Base-by-base conservation (phyloP, 2,797 vertebrate species). In the Myotis daubentonii region DNA sequence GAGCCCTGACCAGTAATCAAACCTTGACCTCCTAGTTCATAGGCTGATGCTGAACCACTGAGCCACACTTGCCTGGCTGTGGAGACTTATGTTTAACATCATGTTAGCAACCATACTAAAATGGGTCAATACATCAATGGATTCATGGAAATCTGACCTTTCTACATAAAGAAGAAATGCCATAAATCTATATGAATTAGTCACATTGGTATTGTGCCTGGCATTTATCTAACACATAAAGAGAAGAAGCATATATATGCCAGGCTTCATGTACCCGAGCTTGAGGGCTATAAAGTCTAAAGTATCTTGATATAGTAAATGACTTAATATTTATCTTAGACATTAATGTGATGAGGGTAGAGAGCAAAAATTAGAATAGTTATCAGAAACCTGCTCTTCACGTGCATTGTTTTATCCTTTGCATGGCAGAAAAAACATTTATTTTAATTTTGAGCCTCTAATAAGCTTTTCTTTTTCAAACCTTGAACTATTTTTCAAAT, bases 401-500 rank as follows among this genome's bases (percentile, higher is more conserved):
- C 25, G 51, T 49, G 72, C 90, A 49, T 93, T 89, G 3, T 87
- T 93, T 41, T 80, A 25, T 95, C 60, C 10, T 36, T 95, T 84
- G 81, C 25, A 53, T 8, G 28, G 53, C 23, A 91, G 81, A 88
- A 70, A 94, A 96, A 91, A 15, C 94, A 97, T 97, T 94, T 93
- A 97, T 97, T 97, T 97, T 96, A 96, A 96, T 97, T 97, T 95
- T 95, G 78, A 96, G 62, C 47, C 55, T 38, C 71, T 96, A 97
- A 97, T 87, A 95, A 95, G 87, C 91, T 96, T 96, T 92, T 93
- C 36, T 94, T 97, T 96, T 93, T 95, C 82, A 92, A 96, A 75
- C 33, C 80, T 92, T 95, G 92, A 94, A 96, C 93, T 94, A 95
- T 96, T 95, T 96, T 97, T 97, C 96, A 97, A 96, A 94, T 95